These are phyloP conservation scores for Seriola rivoliana DNA, from an alignment of 2,113 vertebrate species.

Conservation along the genomic window DNA sequence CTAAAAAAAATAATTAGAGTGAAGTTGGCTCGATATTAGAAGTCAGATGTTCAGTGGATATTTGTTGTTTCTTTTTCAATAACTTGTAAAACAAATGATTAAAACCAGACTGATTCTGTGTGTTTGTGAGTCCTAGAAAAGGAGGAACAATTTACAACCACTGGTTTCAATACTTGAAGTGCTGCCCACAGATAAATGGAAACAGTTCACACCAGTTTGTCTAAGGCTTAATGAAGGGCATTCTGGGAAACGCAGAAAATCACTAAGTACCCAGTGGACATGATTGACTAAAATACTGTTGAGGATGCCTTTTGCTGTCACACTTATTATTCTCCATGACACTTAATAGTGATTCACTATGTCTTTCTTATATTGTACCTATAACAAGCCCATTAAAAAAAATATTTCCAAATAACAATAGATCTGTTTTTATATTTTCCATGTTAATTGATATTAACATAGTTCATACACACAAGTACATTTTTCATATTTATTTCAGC, in stretches of 20 bases:
- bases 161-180: slow-evolving; percentile 38
- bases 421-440: no score
- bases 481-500: no score
- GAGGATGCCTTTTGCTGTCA: slow-evolving; percentile 14
- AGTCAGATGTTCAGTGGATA: slow-evolving; percentile 37
- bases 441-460: no score
- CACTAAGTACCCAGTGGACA: slow-evolving; percentile 11
- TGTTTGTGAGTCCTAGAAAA: slow-evolving; percentile 11
- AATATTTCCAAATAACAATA: no score
- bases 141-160: slow-evolving; percentile 45
- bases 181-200: slow-evolving; percentile 19
- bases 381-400: neutral
- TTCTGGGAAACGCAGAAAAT: slow-evolving; percentile 46
- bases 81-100: slow-evolving; percentile 38
- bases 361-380: neutral
- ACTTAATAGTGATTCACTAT: neutral
- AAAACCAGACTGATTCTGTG: slow-evolving; percentile 38
- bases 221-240: slow-evolving; percentile 27
- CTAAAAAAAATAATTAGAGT: slow-evolving; percentile 48
- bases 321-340: slow-evolving; percentile 4
- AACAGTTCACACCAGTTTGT: neutral
- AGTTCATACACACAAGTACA: no score
- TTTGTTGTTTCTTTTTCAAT: slow-evolving; percentile 46
- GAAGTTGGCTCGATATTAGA: slow-evolving; percentile 19
- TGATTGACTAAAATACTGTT: slow-evolving; percentile 17